A percentile compares a stretch with the other conserved stretches of the same genome.
phyloP scores from a whole-genome alignment of 35 echinoderm and acorn worm genomes.

The Anneissia japonica region DNA sequence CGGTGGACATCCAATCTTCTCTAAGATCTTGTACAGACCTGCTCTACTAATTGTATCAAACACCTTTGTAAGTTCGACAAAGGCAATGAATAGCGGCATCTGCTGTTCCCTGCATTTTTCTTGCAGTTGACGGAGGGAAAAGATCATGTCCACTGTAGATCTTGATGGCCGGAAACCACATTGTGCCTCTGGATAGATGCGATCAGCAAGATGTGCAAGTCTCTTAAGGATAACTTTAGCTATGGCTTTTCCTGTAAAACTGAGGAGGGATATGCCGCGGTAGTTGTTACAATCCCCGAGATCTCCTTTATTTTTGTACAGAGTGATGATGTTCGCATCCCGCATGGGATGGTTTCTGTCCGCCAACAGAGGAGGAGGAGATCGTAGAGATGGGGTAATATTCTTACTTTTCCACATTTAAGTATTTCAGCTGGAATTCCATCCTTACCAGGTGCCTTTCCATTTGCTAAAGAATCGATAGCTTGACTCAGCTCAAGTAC shows the following conservation, averaged over 20 bases:
- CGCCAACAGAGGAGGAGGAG: constrained; percentile 46
- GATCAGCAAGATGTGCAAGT: not conserved
- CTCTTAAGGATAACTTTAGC: too few species aligned
- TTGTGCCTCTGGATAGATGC: not conserved
- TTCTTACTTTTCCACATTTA: constrained; percentile 25
- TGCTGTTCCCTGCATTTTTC: constrained; percentile 15
- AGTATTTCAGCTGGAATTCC: constrained; percentile 28
- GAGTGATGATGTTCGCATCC: constrained; percentile 42
- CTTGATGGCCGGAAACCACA: constrained; percentile 15
- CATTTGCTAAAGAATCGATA: constrained; percentile 2
- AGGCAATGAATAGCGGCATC: constrained; percentile 24
- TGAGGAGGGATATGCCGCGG: constrained; percentile 35
- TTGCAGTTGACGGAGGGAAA: constrained; percentile 7
- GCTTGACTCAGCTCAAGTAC: constrained; percentile 44
- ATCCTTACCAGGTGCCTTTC: constrained; percentile 45
- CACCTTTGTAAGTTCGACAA: constrained; percentile 37
- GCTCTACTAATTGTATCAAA: constrained; percentile 30
- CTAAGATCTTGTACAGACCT: constrained; percentile 18
- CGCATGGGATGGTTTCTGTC: constrained; percentile 15
- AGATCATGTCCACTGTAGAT: constrained; percentile 37
- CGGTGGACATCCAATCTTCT: constrained; percentile 10
- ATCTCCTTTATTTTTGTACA: constrained; percentile 58
- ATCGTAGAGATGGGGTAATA: constrained; percentile 23
- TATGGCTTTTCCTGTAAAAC: constrained; percentile 23
- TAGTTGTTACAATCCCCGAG: constrained; percentile 56